phyloP scores from a whole-genome alignment of 2,113 vertebrate genomes.

The Sminthopsis crassicaudata region DNA sequence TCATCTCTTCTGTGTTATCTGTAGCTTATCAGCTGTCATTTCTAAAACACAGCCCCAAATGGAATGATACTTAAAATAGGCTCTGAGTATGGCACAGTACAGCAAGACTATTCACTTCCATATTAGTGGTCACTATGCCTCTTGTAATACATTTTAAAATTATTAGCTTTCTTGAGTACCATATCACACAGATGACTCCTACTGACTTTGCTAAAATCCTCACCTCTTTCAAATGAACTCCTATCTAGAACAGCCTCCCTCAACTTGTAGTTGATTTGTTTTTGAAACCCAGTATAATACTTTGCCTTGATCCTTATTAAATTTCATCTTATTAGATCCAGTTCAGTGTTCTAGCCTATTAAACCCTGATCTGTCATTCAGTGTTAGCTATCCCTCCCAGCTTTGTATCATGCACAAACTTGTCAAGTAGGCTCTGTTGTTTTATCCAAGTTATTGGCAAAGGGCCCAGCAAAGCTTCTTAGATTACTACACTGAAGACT shows the following conservation, averaged over 20 bases:
- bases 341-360: background rate
- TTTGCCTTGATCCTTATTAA: background rate
- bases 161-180: background rate
- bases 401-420: background rate
- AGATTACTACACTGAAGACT: background rate
- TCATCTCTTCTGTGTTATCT: background rate
- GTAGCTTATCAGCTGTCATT: background rate
- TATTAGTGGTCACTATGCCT: background rate
- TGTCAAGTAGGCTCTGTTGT: background rate
- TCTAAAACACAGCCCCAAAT: background rate
- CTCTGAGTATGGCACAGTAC: too few relatives aligned
- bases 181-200: background rate
- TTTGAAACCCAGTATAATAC: background rate
- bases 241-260: background rate
- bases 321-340: conserved; percentile 4
- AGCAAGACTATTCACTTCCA: too few relatives aligned
- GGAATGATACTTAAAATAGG: background rate
- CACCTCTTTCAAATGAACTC: background rate
- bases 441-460: background rate
- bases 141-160: background rate
- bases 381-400: background rate
- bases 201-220: background rate
- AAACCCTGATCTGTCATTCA: background rate
- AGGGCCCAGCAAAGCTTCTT: background rate
- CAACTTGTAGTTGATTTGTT: background rate